Evolutionary conservation across 2,888 invertebrate species (phyloP).

Genomic region (Callyntrura guangdongensis): DNA sequence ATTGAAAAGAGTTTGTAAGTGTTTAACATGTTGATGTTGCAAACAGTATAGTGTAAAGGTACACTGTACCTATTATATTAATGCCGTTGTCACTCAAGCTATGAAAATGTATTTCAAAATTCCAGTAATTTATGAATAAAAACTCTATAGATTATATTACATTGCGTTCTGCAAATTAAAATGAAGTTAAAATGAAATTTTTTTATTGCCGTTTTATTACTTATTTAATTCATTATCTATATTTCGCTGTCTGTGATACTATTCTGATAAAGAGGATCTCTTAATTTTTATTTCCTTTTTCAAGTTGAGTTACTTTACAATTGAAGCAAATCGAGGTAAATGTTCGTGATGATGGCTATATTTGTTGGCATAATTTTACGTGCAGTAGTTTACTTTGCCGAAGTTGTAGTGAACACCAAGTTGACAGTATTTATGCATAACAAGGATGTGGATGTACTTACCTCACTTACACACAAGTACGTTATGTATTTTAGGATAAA

Average conservation of each 20-base stretch:
- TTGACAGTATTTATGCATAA: too few species aligned
- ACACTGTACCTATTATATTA: not conserved
- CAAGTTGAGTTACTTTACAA: too few species aligned
- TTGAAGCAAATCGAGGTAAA: too few species aligned
- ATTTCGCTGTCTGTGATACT: not conserved
- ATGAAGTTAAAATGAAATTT: not conserved
- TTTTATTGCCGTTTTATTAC: not conserved
- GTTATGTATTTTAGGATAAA: too few species aligned
- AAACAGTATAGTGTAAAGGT: conserved; percentile 32
- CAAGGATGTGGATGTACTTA: too few species aligned
- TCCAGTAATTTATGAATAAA: conserved; percentile 34
- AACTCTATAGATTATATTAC: conserved; percentile 3
- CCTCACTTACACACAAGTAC: too few species aligned
- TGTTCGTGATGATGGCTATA: too few species aligned
- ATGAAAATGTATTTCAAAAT: conserved; percentile 46
- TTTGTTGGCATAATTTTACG: too few species aligned
- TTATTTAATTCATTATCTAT: not conserved
- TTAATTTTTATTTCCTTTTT: too few species aligned
- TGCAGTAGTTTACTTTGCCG: too few species aligned
- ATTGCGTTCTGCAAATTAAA: conserved; percentile 14
- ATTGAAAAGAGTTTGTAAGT: conserved; percentile 86
- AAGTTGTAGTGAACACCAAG: too few species aligned
- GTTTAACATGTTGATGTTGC: not conserved
- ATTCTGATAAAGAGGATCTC: too few species aligned
- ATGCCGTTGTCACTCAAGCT: conserved; percentile 5